Evolutionary conservation across 1,140 invertebrate genomes (phyloP).

Genomic region (Portunus trituberculatus): DNA sequence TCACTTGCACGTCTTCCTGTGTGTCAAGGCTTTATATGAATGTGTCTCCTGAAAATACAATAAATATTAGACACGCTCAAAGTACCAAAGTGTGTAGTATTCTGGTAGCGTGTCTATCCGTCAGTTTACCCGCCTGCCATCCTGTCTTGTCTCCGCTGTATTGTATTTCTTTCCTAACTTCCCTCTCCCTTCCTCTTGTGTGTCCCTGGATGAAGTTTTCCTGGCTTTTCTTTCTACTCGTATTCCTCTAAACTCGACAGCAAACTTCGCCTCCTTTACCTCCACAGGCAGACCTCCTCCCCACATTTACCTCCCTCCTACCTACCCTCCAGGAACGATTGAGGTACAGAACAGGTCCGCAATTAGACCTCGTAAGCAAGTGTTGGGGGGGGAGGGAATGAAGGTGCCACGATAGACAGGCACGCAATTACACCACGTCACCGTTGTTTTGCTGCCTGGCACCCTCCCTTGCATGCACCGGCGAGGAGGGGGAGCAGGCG

Average conservation of each 20-base stretch:
- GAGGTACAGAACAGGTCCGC: background rate
- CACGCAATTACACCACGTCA: too few relatives aligned
- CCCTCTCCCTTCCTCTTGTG: background rate
- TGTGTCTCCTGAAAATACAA: too few relatives aligned
- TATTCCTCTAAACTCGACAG: background rate
- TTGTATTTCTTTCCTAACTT: background rate
- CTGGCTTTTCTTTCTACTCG: background rate
- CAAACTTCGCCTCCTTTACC: background rate
- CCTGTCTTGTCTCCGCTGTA: background rate
- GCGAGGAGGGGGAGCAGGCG: background rate
- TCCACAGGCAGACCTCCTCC: background rate
- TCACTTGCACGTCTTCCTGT: background rate
- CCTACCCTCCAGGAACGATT: background rate
- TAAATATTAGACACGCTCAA: too few relatives aligned
- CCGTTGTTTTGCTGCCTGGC: too few relatives aligned
- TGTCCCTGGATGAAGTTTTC: background rate
- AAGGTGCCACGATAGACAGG: background rate
- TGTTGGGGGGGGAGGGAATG: background rate
- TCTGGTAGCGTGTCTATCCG: too few relatives aligned
- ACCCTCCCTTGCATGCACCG: too few relatives aligned
- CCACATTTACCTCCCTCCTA: background rate
- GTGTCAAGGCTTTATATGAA: too few relatives aligned
- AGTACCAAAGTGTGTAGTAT: too few relatives aligned
- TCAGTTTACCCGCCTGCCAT: too few relatives aligned
- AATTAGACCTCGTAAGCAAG: background rate